phyloP scores from a whole-genome alignment of 2,888 invertebrate species.

The Tetanocera ferruginea region DNA sequence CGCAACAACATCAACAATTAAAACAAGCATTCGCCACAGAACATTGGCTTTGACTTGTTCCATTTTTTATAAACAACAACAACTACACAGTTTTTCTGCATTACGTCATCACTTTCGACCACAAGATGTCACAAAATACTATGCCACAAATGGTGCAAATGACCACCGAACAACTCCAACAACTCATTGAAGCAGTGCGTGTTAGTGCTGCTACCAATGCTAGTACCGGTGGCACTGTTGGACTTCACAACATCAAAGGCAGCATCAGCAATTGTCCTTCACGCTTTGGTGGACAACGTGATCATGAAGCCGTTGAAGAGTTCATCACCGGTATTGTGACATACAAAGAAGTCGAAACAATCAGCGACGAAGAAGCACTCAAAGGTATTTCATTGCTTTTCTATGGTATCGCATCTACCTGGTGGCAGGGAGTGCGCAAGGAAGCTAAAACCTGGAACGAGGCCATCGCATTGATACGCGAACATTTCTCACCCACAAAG shows the following conservation, averaged over 20 bases:
- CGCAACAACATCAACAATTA: not conserved
- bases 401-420: conserved; percentile 61
- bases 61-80: not conserved
- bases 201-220: conserved; percentile 48
- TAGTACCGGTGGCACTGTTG: conserved; percentile 38
- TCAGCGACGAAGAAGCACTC: conserved; percentile 63
- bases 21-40: conserved; percentile 27
- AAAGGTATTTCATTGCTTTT: conserved; percentile 63
- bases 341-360: conserved; percentile 63
- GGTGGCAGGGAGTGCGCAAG: conserved; percentile 66
- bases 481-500: conserved; percentile 65
- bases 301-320: conserved; percentile 64
- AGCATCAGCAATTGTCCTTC: conserved; percentile 60
- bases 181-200: conserved; percentile 61
- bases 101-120: not conserved
- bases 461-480: conserved; percentile 61
- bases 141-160: conserved; percentile 58
- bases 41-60: conserved; percentile 29
- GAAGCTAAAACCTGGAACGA: conserved; percentile 66
- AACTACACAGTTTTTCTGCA: not conserved
- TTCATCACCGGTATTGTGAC: conserved; percentile 61
- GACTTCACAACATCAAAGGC: conserved; percentile 53
- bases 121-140: conserved; percentile 2
- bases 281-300: conserved; percentile 60
- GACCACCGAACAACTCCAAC: conserved; percentile 63